Conservation (phyloP, 1,140 invertebrate genomes). For the Elymnias hypermnestra region DNA sequence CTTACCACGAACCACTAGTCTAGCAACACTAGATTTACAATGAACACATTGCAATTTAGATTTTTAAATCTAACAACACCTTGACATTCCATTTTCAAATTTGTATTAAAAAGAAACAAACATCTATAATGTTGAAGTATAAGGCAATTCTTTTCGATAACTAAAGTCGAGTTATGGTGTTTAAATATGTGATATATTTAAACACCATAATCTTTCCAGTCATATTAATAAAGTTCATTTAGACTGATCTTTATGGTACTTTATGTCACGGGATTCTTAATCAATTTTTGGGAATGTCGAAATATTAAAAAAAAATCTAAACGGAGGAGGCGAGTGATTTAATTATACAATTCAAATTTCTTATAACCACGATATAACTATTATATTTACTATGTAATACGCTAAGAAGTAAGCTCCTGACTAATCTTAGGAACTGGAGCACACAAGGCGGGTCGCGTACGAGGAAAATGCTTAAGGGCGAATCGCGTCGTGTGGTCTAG, state of each 20-base stretch:
- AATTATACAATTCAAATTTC: slow-evolving; percentile 8
- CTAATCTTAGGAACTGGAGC: slow-evolving; percentile 15
- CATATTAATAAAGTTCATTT: too few species aligned
- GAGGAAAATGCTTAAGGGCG: neutral
- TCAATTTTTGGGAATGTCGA: slow-evolving; percentile 19
- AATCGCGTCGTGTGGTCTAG: slow-evolving; percentile 20
- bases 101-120: neutral
- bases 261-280: too few species aligned
- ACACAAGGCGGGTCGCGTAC: slow-evolving; percentile 15
- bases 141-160: slow-evolving; percentile 3
- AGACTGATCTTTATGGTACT: too few species aligned
- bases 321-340: slow-evolving; percentile 10
- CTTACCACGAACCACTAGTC: slow-evolving; percentile 39
- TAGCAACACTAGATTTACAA: slow-evolving; percentile 68
- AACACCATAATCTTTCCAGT: too few species aligned
- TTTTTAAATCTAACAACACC: slow-evolving; percentile 11
- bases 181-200: too few species aligned
- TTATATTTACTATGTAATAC: slow-evolving; percentile 14
- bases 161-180: too few species aligned
- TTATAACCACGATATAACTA: slow-evolving; percentile 13
- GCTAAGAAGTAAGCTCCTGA: slow-evolving; percentile 19
- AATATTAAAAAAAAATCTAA: slow-evolving; percentile 12
- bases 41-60: slow-evolving; percentile 65
- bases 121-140: neutral
- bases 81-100: neutral